Base-by-base conservation (phyloP, 2,888 invertebrate genomes). In the Archips xylosteana region DNA sequence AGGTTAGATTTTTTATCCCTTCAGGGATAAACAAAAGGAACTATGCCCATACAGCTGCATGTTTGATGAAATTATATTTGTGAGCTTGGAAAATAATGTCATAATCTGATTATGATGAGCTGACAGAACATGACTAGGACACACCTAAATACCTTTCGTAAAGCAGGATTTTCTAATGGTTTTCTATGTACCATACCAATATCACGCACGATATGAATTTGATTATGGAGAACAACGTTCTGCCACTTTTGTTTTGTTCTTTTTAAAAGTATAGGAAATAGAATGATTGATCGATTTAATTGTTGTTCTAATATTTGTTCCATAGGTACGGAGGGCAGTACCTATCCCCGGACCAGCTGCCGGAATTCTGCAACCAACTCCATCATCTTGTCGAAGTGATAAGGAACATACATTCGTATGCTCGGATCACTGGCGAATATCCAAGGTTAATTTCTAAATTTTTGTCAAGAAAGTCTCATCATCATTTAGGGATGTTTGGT, bases 361-460 rank as follows among this genome's bases (percentile, higher is more conserved):
- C 94, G 0, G 89, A 88, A 77, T 94, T 94, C 82, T 94, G 94
- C 81, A 87, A 89, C 47, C 94, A 94, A 78, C 88, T 94, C 1
- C 91, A 90, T 64, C 88, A 92, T 57, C 82, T 94, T 47, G 92
- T 94, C 9, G 89, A 91, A 74, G 92, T 94, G 36, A 90, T 94
- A 74, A 85, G 93, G 61, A 94, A 94, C 76, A 92, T 94, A 75
- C 94, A 94, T 81, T 90, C 93, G 0, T 94, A 94, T 75, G 90
- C 92, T 1, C 87, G 85, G 70, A 89, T 93, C 75, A 92, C 94
- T 12, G 92, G 93, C 54, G 94, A 94, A 76, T 94, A 94, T 77
- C 94, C 94, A 0, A 89, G 89, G 94, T 94, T 73, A 75, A 78
- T 70, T 12, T 63, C 8, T n/a, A 51, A 12, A 62, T 23, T 23